Evolutionary conservation across 2,113 vertebrate species (phyloP).

Genomic region (Anhinga anhinga): DNA sequence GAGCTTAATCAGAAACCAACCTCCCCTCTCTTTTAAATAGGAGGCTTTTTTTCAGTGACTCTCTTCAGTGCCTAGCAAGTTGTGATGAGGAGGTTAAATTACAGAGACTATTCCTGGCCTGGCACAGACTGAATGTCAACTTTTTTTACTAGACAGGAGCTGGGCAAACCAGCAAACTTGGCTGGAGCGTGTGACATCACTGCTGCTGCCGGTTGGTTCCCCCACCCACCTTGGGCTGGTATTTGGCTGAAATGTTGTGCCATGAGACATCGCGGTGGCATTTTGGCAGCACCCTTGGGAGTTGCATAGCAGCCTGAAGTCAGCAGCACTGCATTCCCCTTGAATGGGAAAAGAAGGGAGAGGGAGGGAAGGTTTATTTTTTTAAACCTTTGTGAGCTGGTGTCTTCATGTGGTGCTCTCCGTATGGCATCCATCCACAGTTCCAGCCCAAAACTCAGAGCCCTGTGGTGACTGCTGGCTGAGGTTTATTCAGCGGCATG

Average conservation of each 20-base stretch:
- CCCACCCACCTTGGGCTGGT: neutral
- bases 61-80: neutral
- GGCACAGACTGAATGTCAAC: constrained; percentile 50
- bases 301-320: neutral
- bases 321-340: neutral
- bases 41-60: neutral
- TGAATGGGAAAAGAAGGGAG: neutral
- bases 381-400: neutral
- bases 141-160: constrained; percentile 39
- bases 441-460: neutral
- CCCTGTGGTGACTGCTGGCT: neutral
- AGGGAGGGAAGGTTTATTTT: neutral
- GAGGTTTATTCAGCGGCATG: neutral
- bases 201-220: constrained; percentile 5
- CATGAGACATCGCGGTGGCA: constrained; percentile 6
- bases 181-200: constrained; percentile 19
- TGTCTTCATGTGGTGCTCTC: neutral
- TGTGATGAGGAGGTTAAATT: constrained; percentile 43
- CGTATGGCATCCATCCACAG: neutral
- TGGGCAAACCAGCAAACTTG: neutral
- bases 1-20: neutral
- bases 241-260: constrained; percentile 42
- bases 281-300: constrained; percentile 5
- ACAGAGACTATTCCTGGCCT: constrained; percentile 52
- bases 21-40: neutral